Base-by-base conservation (phyloP, 2,797 vertebrate genomes). In the Calcarius lapponicus region DNA sequence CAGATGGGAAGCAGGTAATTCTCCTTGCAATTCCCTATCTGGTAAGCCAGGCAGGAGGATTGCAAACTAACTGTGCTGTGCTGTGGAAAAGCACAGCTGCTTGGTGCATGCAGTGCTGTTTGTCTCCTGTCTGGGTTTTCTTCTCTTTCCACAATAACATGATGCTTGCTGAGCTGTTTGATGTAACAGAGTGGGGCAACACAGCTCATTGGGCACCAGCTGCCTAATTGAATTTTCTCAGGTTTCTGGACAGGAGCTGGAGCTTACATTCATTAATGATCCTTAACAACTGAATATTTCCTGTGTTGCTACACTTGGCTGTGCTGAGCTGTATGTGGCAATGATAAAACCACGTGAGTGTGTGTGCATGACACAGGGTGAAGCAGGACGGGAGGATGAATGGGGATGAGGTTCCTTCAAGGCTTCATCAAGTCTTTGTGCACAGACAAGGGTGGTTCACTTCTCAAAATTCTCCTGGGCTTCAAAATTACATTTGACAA, bases 181-280 rank as follows among this genome's bases (percentile, higher is more conserved):
- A 94, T 92, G 93, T 86, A 96, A 85, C 87, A 80, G 47, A 92
- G 90, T 69, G 38, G 88, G 75, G 85, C 93, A 94, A 86, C 60
- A 90, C 93, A 96, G 87, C 82, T 92, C 87, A 83, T 80, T 93
- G 93, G 90, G 85, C 87, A 92, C 72, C 85, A 91, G 94, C 93
- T 92, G 95, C 93, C 87, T 94, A 95, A 96, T 74, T 92, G 90
- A 96, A 96, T 96, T 95, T 93, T 90, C 81, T 93, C 87, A 91
- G 81, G 90, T 94, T 96, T 94, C 82, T 91, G 91, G 93, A 92
- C 90, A 83, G 82, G 45, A 93, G 85, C 61, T 94, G 1, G 21
- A 85, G 87, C 89, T 92, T 85, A 91, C 93, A 88, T 86, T 95
- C 91, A 83, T 88, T 93, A 96, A 96, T 88, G 93, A 83, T 95